Evolutionary conservation across 2,797 vertebrate genomes (phyloP).

Genomic region (Antennarius maculatus): DNA sequence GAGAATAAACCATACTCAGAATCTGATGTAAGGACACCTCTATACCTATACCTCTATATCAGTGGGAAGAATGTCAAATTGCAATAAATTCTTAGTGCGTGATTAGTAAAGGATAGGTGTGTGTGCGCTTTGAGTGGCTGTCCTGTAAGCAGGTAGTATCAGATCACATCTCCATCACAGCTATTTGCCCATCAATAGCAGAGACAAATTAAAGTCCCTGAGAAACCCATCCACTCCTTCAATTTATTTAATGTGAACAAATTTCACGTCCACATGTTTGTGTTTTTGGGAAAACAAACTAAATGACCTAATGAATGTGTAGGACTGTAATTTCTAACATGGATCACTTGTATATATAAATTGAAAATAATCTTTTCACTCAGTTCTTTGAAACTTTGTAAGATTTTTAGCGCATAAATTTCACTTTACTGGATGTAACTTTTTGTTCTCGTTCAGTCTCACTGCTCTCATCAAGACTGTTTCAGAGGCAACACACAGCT

Average conservation of each 20-base stretch:
- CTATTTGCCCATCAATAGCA: slow-evolving; percentile 33
- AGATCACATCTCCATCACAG: slow-evolving; percentile 43
- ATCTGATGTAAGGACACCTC: slow-evolving; percentile 21
- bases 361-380: too few relatives aligned
- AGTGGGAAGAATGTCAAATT: slow-evolving; percentile 7
- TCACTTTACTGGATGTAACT: neutral
- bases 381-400: too few relatives aligned
- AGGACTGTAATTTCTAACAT: too few relatives aligned
- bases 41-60: neutral
- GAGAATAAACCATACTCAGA: slow-evolving; percentile 40
- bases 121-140: slow-evolving; percentile 25
- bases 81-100: neutral
- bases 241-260: neutral
- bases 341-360: neutral
- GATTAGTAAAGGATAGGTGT: neutral
- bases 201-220: slow-evolving; percentile 36
- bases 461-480: neutral
- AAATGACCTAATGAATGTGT: too few relatives aligned
- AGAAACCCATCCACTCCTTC: slow-evolving; percentile 12
- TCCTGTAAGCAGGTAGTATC: slow-evolving; percentile 41
- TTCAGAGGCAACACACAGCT: neutral
- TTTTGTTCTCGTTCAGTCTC: neutral
- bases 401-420: neutral
- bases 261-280: neutral
- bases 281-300: neutral